Conservation (phyloP, 2,113 vertebrate species). For the Galbula dea region DNA sequence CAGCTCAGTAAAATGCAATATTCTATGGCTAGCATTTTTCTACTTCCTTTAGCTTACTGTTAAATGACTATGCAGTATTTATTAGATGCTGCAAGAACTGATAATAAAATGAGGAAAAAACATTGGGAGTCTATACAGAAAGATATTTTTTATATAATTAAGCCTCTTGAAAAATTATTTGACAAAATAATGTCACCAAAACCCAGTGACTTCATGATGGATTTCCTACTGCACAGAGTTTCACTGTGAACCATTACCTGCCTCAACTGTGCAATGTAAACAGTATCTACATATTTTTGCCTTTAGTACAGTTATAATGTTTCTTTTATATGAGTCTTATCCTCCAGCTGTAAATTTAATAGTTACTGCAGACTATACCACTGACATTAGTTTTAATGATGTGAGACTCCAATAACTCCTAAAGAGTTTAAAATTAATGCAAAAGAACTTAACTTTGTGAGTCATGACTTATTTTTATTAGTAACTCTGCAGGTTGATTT, state of each 20-base stretch:
- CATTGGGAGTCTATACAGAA: background rate
- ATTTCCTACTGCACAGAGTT: background rate
- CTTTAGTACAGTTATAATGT: background rate
- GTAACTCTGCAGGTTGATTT: conserved; percentile 24
- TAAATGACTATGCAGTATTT: background rate
- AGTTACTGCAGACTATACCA: background rate
- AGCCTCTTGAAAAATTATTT: background rate
- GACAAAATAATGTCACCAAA: background rate
- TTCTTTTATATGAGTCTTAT: conserved; percentile 27
- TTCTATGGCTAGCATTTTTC: background rate
- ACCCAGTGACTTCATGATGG: background rate
- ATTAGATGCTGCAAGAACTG: background rate
- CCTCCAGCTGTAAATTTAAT: conserved; percentile 47
- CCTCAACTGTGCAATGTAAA: background rate
- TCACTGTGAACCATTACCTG: background rate
- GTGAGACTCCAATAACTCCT: conserved; percentile 48
- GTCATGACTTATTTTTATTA: conserved; percentile 56
- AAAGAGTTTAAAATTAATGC: conserved; percentile 55
- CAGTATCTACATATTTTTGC: background rate
- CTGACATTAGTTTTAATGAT: conserved; percentile 44
- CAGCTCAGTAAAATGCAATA: background rate
- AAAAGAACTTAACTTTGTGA: conserved; percentile 54
- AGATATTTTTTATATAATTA: background rate
- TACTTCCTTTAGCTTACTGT: background rate
- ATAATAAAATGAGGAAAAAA: background rate